Evolutionary conservation across 2,888 invertebrate genomes (phyloP), one percentile per base, ranked within the genome.

Genomic region (Temnothorax unifasciatus): DNA sequence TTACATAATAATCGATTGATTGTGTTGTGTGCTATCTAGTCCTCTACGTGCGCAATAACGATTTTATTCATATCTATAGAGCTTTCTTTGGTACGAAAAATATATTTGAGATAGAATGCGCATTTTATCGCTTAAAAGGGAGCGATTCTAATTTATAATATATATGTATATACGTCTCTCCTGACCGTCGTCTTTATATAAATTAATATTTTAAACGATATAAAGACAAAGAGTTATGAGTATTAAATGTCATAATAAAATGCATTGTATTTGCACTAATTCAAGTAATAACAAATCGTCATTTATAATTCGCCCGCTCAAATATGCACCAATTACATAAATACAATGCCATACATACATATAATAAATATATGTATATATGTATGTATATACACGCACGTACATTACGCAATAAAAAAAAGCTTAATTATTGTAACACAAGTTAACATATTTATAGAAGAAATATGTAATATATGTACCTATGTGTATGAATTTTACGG

Each of bases 191-290:
- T 13, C 57, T 79, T 79, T 71, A 71, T 52, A 75, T 76, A 79
- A 71, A 79, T 79, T 59, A 79, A 59, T 59, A 47, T 57, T 79
- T 79, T 71, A 79, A 69, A 87, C 41, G 61, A 47, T 87, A 84
- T 73, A 85, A 81, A 86, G 74, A 82, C 79, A 63, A 41, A 15
- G 79, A 83, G 90, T 87, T 86, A 87, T 84, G 92, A 93, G 92
- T 93, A 92, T 93, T 93, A 90, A 86, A 90, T 85, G 79, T 90
- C 90, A 86, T 86, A 91, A 92, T 82, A 84, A 92, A 92, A 91
- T 91, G 91, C 90, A 90, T 85, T 87, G 85, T 85, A 85, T 89
- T 89, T 85, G 86, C 88, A 83, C 89, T 88, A 90, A 84, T 86
- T 77, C 68, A 59, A 85, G 59, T 69, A 50, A 77, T 84, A 73